Conservation (phyloP, 2,797 vertebrate species). For the Chrysocyon brachyurus region DNA sequence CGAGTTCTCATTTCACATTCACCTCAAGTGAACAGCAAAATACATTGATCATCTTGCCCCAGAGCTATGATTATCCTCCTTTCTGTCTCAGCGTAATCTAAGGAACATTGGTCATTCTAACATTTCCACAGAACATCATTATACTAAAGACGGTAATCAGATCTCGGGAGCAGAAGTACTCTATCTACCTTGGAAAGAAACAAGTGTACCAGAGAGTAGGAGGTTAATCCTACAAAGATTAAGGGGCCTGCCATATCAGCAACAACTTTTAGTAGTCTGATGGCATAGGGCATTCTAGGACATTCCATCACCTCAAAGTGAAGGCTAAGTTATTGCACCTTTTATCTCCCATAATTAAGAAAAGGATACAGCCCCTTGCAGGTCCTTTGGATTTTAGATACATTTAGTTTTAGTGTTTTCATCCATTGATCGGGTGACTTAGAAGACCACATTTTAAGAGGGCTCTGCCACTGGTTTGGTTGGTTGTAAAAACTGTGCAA, state of each 20-base stretch:
- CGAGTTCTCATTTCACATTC: not conserved
- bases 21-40: not conserved
- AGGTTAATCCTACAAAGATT: not conserved
- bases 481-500: not conserved
- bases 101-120: conserved; percentile 24
- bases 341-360: not conserved
- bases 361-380: not conserved
- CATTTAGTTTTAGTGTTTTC: not conserved
- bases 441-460: not conserved
- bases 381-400: not conserved
- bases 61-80: conserved; percentile 20
- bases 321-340: not conserved
- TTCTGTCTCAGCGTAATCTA: conserved; percentile 22
- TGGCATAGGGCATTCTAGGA: not conserved
- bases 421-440: not conserved
- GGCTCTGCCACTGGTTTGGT: not conserved
- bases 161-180: not conserved
- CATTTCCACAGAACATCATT: not conserved
- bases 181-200: not conserved
- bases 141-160: not conserved
- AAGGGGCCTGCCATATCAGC: not conserved
- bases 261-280: not conserved
- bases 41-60: not conserved
- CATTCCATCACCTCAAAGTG: not conserved
- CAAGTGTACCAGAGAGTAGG: not conserved